A percentile compares a stretch with the other conserved stretches of the same genome.
These are phyloP conservation scores for Nymphalis urticae DNA, from an alignment of 2,888 invertebrate species.

Conservation along the genomic window DNA sequence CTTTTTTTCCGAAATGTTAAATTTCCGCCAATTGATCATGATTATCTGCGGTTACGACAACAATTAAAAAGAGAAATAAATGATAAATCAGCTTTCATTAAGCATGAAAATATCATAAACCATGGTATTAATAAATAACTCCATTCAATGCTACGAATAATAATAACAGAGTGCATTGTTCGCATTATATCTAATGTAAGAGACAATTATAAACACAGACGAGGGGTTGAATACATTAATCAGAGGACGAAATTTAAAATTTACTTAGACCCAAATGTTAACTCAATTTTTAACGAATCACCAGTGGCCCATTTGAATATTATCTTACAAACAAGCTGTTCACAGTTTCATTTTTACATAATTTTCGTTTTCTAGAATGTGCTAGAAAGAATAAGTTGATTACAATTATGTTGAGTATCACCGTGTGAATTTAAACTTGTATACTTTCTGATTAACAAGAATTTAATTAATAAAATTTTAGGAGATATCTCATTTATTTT, in stretches of 20 bases:
- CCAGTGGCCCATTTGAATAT: conserved; percentile 58
- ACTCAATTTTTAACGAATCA: conserved; percentile 65
- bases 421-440: too few species aligned
- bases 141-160: conserved; percentile 39
- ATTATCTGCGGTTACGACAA: conserved; percentile 22
- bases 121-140: conserved; percentile 46
- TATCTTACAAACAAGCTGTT: conserved; percentile 9
- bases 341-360: background rate
- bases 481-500: too few species aligned
- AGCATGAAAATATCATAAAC: conserved; percentile 51
- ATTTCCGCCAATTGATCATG: background rate
- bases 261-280: conserved; percentile 70
- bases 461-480: too few species aligned
- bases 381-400: background rate
- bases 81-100: conserved; percentile 33
- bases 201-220: conserved; percentile 61
- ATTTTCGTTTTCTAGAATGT: conserved; percentile 1
- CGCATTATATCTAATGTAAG: conserved; percentile 62
- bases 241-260: conserved; percentile 66
- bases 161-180: conserved; percentile 52
- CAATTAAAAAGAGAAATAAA: conserved; percentile 24
- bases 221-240: conserved; percentile 62
- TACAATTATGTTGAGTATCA: too few species aligned
- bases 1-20: background rate
- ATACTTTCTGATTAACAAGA: too few species aligned